These are phyloP conservation scores for Drosophila emarginata DNA, from an alignment of 2,888 invertebrate genomes.

Conservation along the genomic window DNA sequence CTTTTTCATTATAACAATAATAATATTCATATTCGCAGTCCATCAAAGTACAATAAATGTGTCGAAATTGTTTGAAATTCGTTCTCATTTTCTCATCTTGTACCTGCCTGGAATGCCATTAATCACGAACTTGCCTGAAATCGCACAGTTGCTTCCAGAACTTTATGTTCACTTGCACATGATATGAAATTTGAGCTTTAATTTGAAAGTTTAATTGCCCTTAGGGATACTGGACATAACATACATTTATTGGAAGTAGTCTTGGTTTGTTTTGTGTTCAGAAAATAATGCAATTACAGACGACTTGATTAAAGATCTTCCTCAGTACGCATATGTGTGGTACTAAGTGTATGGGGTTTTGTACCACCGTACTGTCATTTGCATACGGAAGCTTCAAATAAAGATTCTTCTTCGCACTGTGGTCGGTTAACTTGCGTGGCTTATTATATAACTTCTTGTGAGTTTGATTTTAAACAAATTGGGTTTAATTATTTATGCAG, in stretches of 20 bases:
- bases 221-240: too few species aligned
- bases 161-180: background rate
- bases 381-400: constrained; percentile 69
- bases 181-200: background rate
- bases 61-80: constrained; percentile 57
- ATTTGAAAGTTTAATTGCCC: too few species aligned
- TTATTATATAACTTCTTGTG: constrained; percentile 19
- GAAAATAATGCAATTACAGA: background rate
- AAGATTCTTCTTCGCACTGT: constrained; percentile 24
- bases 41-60: constrained; percentile 63
- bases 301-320: background rate
- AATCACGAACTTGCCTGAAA: constrained; percentile 60
- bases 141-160: background rate
- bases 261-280: too few species aligned
- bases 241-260: too few species aligned
- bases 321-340: background rate
- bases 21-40: constrained; percentile 60
- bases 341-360: background rate
- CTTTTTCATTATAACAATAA: constrained; percentile 56
- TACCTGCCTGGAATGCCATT: constrained; percentile 45
- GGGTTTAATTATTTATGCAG: constrained; percentile 44
- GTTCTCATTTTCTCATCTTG: constrained; percentile 67
- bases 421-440: constrained; percentile 28
- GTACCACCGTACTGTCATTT: constrained; percentile 49
- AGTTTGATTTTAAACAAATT: constrained; percentile 30